A percentile compares a stretch with the other conserved stretches of the same genome.
Evolutionary conservation across 2,888 invertebrate species (phyloP).

Genomic region (Cryptocephalus primarius): DNA sequence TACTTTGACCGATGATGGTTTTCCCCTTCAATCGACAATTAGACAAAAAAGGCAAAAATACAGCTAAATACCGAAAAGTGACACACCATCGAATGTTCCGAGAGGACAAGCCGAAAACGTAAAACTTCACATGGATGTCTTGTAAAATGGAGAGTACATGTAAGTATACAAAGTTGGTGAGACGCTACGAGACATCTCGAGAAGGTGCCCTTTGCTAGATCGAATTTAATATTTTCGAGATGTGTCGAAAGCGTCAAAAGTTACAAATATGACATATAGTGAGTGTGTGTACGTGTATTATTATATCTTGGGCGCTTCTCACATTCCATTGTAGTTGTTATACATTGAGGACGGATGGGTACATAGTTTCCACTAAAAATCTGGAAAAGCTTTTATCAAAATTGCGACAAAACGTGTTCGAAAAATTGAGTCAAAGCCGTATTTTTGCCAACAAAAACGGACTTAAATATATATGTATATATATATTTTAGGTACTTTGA

Average conservation of each 20-base stretch:
- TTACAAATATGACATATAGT: too few relatives aligned
- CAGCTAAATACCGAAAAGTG: constrained; percentile 17
- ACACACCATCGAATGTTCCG: too few relatives aligned
- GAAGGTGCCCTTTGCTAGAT: too few relatives aligned
- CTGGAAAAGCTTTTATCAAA: not conserved
- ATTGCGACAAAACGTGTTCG: not conserved
- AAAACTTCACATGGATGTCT: too few relatives aligned
- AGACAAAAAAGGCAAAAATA: constrained; percentile 31
- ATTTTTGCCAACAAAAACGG: constrained; percentile 28
- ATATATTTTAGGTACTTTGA: constrained; percentile 14
- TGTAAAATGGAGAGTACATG: too few relatives aligned
- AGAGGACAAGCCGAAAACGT: too few relatives aligned
- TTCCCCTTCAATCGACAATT: constrained; percentile 13
- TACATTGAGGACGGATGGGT: constrained; percentile 15
- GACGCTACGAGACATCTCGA: too few relatives aligned
- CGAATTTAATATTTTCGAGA: too few relatives aligned
- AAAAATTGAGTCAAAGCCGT: constrained; percentile 21
- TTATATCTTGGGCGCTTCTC: not conserved
- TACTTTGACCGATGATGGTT: constrained; percentile 12
- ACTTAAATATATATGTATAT: not conserved
- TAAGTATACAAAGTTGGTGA: too few relatives aligned
- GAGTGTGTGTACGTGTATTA: too few relatives aligned
- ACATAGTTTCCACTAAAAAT: not conserved
- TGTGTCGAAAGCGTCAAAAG: too few relatives aligned
- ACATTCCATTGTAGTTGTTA: not conserved